Evolutionary conservation across 1,140 invertebrate genomes (phyloP), one percentile per base, ranked within the genome.

Genomic region (Paralvinella palmiformis): DNA sequence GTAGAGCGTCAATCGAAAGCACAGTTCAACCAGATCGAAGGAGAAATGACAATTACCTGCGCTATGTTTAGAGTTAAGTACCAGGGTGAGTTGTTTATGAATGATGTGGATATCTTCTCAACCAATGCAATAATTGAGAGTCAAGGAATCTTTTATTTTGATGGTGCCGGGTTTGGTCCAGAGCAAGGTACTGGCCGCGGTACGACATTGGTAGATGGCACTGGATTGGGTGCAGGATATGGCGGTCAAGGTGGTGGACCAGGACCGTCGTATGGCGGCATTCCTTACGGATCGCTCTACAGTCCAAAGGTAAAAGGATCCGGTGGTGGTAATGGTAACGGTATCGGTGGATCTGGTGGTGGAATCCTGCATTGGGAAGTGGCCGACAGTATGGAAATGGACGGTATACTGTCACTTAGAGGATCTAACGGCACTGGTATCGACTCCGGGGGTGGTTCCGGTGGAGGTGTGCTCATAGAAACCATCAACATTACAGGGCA

Each of bases 401-500:
- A 75, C 60, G 73, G 73, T 32, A 53, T 73, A 1, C 59, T 75
- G 6, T 66, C 71, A 1, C 55, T 70, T 2, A 57, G 64, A 32
- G 73, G 73, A n/a, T 52, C 53, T 45, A 59, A 69, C 64, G 72
- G 71, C 17, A 17, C 15, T 7, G 68, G 67, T 7, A 41, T 20
- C 7, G 59, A 73, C 62, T 68, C 69, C 48, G 73, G 72, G 13
- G 73, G 73, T 36, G 73, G 72, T 15, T 72, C 68, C 65, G 73
- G 73, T 33, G 73, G 73, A 0, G 69, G 70, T 65, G 61, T 73
- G 22, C 62, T 71, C 52, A 71, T 75, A 35, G 55, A 65, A 36
- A 62, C 72, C 1, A 71, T 69, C 15, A 75, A 75, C 58, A 73
- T 75, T 24, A 71, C 72, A 10, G 73, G 73, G 31, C 73, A 75